Base-by-base conservation (phyloP, 64 coral and sea anemone genomes). In the Stylophora pistillata region DNA sequence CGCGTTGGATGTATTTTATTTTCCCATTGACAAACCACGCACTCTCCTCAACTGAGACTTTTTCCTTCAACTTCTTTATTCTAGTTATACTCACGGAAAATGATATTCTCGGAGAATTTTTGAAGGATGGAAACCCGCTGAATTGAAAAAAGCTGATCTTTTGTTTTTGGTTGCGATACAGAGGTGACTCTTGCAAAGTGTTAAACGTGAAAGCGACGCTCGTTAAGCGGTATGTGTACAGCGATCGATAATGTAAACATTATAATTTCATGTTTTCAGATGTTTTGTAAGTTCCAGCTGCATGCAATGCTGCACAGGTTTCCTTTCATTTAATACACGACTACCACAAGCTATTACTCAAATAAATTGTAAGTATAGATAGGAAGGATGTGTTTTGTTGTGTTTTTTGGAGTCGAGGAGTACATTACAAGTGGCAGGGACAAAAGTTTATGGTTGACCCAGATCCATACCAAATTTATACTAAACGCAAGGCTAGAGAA, bases 371-470 rank as follows among this genome's bases (percentile, higher is more conserved):
- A 62, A 62, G 14, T 62, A 17, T 17, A 62, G 59, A 13, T 62
- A 17, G 59, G 14, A 20, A 62, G 59, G 14, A 20, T 62, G 21
- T 17, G 15, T 62, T 62, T 0, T 62, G 59, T 62, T 62, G 59
- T 62, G 14, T 3, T 74, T 33, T 82, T 80, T 14, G 83, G 89
- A 30, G 89, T 90, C 17, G 89, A 86, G 30, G 89, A 91, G 29
- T 91, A 91, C 61, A 91, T 91, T 77, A 58, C 72, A 47, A 60
- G 76, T 69, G 81, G 73, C 27, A 91, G 63, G 33, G 82, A 91
- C 33, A 25, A 74, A 55, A n/a, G n/a, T 21, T 64, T 58, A 65
- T 91, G 23, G 74, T 91, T 28, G 63, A 89, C 78, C 88, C 77
- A 18, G 88, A 89, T 81, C 88, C 88, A 14, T 69, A 89, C 30